Evolutionary conservation across 2,888 invertebrate species (phyloP).

Genomic region (Gastrophysa polygoni): DNA sequence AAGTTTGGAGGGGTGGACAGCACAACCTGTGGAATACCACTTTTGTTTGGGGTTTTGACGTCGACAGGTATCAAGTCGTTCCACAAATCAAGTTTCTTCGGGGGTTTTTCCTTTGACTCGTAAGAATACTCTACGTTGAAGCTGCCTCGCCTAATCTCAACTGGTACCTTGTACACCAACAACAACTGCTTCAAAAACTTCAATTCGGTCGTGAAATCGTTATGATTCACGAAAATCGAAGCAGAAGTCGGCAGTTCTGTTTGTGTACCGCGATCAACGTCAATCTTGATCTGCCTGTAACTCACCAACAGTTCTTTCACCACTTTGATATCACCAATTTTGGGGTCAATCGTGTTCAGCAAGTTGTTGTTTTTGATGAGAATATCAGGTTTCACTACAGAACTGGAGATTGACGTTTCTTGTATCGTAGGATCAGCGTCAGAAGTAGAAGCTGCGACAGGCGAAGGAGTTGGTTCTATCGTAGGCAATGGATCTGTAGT

Average conservation of each 20-base stretch:
- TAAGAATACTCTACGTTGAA: slow-evolving; percentile 18
- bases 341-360: slow-evolving; percentile 21
- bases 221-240: slow-evolving; percentile 7
- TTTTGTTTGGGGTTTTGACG: background rate
- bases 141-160: slow-evolving; percentile 5
- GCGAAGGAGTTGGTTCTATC: background rate
- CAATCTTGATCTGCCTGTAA: background rate
- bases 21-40: too few relatives aligned
- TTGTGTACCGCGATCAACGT: slow-evolving; percentile 3
- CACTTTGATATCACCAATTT: slow-evolving; percentile 27
- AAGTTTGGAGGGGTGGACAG: too few relatives aligned
- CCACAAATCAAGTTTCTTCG: slow-evolving; percentile 18
- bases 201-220: background rate
- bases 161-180: slow-evolving; percentile 15
- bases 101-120: background rate
- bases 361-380: slow-evolving; percentile 30
- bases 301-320: slow-evolving; percentile 31
- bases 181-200: slow-evolving; percentile 15
- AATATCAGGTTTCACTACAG: slow-evolving; percentile 33
- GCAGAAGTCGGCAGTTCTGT: slow-evolving; percentile 4
- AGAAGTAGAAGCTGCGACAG: background rate
- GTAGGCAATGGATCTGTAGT: background rate
- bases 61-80: slow-evolving; percentile 16
- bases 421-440: background rate
- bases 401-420: slow-evolving; percentile 14